Conservation (phyloP, 2,888 invertebrate genomes). For the Parnassius glacialis region DNA sequence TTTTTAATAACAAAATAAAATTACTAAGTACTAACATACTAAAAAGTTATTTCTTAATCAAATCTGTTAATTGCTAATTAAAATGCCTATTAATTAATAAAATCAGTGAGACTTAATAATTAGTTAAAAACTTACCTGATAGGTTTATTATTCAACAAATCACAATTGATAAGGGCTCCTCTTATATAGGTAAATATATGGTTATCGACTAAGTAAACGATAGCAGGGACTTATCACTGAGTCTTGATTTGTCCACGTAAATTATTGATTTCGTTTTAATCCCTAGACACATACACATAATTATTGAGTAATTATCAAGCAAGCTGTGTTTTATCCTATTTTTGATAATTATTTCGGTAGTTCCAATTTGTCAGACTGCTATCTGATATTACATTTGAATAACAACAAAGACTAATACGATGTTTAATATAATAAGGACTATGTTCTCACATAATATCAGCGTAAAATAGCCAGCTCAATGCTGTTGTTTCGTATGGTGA, state of each 20-base stretch:
- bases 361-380: too few species aligned
- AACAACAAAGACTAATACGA: too few species aligned
- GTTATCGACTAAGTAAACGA: slow-evolving; percentile 38
- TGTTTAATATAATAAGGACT: too few species aligned
- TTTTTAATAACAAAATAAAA: too few species aligned
- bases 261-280: slow-evolving; percentile 22
- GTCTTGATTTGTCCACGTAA: slow-evolving; percentile 61
- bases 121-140: slow-evolving; percentile 21
- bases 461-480: too few species aligned
- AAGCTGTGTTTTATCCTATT: too few species aligned
- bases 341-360: too few species aligned
- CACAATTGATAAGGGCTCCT: slow-evolving; percentile 20
- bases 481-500: too few species aligned
- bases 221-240: slow-evolving; percentile 43
- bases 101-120: slow-evolving; percentile 9
- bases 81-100: neutral
- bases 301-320: slow-evolving; percentile 11
- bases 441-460: too few species aligned
- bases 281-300: slow-evolving; percentile 15
- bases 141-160: slow-evolving; percentile 22
- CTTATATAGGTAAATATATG: slow-evolving; percentile 31
- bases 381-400: too few species aligned
- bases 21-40: too few species aligned
- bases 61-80: neutral
- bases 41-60: too few species aligned